Conservation (phyloP, 2,888 invertebrate species). For the Bellardia bayeri region DNA sequence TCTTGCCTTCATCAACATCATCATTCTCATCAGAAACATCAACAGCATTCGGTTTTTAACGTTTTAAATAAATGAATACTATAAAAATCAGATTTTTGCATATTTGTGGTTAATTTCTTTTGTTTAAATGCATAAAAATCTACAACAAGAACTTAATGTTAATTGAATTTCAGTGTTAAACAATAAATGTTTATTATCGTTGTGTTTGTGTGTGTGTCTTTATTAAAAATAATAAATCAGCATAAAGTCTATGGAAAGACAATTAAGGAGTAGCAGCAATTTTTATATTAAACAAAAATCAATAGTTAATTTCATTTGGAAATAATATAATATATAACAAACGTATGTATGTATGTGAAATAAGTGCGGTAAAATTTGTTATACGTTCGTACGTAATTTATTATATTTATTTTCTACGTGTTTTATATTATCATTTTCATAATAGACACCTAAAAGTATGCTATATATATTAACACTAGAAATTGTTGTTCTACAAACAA, state of each 20-base stretch:
- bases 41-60: not conserved
- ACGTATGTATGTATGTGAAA: not conserved
- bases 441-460: constrained; percentile 63
- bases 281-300: constrained; percentile 43
- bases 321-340: constrained; percentile 29
- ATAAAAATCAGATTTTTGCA: constrained; percentile 8
- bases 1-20: not conserved
- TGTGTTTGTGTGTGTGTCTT: not conserved
- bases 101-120: constrained; percentile 39
- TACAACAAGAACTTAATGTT: constrained; percentile 7
- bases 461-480: constrained; percentile 34
- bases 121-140: constrained; percentile 41
- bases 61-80: not conserved
- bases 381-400: not conserved
- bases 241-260: not conserved
- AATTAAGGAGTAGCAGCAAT: not conserved
- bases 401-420: not conserved
- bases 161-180: constrained; percentile 45
- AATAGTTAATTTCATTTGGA: constrained; percentile 48
- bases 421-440: constrained; percentile 14
- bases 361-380: constrained; percentile 8
- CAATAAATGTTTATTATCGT: not conserved
- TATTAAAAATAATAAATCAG: constrained; percentile 11
- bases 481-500: constrained; percentile 32
- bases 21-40: not conserved